Conservation (phyloP, 2,888 invertebrate species). For the Timandra comae region DNA sequence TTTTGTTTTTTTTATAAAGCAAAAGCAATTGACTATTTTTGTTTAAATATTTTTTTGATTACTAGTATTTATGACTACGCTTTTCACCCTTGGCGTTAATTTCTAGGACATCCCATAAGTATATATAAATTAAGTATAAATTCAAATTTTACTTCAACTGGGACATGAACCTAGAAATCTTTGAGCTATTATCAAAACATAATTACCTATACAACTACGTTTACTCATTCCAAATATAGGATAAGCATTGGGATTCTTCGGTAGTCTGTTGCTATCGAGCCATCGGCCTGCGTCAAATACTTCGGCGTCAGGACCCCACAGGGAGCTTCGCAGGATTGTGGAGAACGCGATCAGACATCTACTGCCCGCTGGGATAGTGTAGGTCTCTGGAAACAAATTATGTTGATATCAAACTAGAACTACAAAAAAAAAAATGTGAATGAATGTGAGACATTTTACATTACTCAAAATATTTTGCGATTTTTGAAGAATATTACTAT, state of each 20-base stretch:
- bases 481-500: background rate
- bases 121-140: too few species aligned
- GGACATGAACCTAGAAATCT: too few species aligned
- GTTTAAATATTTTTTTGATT: too few species aligned
- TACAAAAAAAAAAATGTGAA: background rate
- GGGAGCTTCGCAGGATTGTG: slow-evolving; percentile 3
- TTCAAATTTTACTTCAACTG: too few species aligned
- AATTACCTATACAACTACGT: slow-evolving; percentile 16
- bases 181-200: too few species aligned
- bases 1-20: too few species aligned
- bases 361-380: slow-evolving; percentile 14
- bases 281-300: slow-evolving; percentile 20
- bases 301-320: slow-evolving; percentile 13
- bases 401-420: background rate
- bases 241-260: slow-evolving; percentile 13
- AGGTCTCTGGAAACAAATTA: slow-evolving; percentile 18
- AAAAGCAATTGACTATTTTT: too few species aligned
- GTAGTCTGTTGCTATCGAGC: slow-evolving; percentile 13
- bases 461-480: background rate
- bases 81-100: too few species aligned
- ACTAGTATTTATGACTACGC: too few species aligned
- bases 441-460: background rate
- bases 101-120: too few species aligned
- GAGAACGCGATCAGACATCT: slow-evolving; percentile 3
- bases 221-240: slow-evolving; percentile 16